Conservation (phyloP, 2,888 invertebrate genomes). For the Clepsis dumicolana region DNA sequence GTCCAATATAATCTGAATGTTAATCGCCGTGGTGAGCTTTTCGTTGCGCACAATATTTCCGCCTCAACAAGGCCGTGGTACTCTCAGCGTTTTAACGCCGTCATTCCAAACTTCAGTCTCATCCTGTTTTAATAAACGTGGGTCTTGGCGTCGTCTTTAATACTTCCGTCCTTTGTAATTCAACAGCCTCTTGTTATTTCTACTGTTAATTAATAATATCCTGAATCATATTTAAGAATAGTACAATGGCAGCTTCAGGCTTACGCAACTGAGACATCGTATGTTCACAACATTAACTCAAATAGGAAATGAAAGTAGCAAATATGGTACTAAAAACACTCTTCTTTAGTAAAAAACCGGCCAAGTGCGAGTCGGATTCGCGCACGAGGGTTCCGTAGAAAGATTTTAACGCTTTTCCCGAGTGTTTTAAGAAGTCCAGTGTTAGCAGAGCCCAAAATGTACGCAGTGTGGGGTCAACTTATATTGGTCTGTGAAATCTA, state of each 20-base stretch:
- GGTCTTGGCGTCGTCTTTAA: conserved; percentile 59
- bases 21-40: conserved; percentile 37
- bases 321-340: not conserved
- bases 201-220: conserved; percentile 56
- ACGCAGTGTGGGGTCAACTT: too few relatives aligned
- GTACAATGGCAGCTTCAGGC: not conserved
- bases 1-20: conserved; percentile 46
- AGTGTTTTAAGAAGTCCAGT: too few relatives aligned
- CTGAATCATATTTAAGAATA: conserved; percentile 23
- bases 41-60: conserved; percentile 37
- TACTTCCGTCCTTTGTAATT: conserved; percentile 64
- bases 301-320: not conserved
- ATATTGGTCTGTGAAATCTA: too few relatives aligned
- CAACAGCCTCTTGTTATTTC: conserved; percentile 60
- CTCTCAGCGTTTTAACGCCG: conserved; percentile 34
- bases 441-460: too few relatives aligned
- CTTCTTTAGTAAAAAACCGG: not conserved
- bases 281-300: not conserved
- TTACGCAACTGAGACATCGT: not conserved
- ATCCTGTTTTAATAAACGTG: conserved; percentile 51
- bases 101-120: conserved; percentile 42
- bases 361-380: too few relatives aligned
- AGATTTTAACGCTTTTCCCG: too few relatives aligned
- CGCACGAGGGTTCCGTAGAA: too few relatives aligned
- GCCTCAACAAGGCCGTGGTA: conserved; percentile 34